These are phyloP conservation scores for Frankliniella fusca DNA, from an alignment of 2,888 invertebrate species.

Conservation along the genomic window DNA sequence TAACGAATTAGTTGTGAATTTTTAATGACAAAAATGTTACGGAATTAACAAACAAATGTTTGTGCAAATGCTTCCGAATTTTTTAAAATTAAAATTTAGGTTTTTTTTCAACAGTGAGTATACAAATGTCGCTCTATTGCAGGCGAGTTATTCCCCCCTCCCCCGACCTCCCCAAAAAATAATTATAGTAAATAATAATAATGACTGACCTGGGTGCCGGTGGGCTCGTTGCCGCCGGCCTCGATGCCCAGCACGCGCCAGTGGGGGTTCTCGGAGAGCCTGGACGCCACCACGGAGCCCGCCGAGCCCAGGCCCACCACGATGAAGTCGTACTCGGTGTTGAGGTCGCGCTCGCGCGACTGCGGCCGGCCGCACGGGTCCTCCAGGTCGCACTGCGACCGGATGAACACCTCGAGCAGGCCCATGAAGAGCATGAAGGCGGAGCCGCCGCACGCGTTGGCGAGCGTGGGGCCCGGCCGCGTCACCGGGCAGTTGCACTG, in stretches of 20 bases:
- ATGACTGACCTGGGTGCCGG: constrained; percentile 67
- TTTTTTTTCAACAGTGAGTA: too few relatives aligned
- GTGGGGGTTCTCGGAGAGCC: constrained; percentile 67
- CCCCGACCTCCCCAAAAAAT: too few relatives aligned
- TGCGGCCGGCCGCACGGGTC: constrained; percentile 75
- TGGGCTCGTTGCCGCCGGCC: constrained; percentile 80
- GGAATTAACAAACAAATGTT: too few relatives aligned
- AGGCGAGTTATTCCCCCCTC: too few relatives aligned
- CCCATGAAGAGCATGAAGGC: constrained; percentile 89
- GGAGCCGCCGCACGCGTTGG: constrained; percentile 77
- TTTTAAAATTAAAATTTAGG: too few relatives aligned
- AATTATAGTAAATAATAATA: too few relatives aligned
- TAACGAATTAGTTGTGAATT: not conserved
- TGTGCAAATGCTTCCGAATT: too few relatives aligned
- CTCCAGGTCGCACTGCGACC: constrained; percentile 82
- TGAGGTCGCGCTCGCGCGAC: constrained; percentile 44
- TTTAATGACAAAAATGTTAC: too few relatives aligned
- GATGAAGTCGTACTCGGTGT: constrained; percentile 67
- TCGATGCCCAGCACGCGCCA: constrained; percentile 69
- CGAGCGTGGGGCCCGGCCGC: constrained; percentile 77
- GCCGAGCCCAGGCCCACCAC: constrained; percentile 70
- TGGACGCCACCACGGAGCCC: constrained; percentile 66
- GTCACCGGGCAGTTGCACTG: constrained; percentile 75
- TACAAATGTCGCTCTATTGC: too few relatives aligned
- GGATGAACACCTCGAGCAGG: constrained; percentile 74